Evolutionary conservation across 2,113 vertebrate species (phyloP).

Genomic region (Clarias gariepinus): DNA sequence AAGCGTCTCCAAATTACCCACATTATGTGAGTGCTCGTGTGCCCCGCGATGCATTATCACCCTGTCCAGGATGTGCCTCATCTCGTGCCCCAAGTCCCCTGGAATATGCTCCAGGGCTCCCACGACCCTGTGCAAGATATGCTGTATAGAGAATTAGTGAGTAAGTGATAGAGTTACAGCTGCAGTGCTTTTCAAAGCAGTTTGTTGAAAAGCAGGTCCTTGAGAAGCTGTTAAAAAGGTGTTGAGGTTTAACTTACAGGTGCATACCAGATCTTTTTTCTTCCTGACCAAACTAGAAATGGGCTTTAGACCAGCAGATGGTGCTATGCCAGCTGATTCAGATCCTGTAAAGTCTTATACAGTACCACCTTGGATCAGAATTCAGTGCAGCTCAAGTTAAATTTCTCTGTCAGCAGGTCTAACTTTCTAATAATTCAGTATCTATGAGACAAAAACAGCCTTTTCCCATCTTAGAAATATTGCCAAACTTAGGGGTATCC

Average conservation of each 20-base stretch:
- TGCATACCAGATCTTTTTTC: background rate
- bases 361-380: background rate
- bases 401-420: background rate
- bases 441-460: background rate
- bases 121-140: too few relatives aligned
- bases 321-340: background rate
- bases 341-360: background rate
- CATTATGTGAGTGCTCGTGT: too few relatives aligned
- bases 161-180: too few relatives aligned
- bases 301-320: constrained; percentile 21
- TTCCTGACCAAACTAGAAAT: background rate
- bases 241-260: background rate
- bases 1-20: too few relatives aligned
- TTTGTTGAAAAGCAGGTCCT: too few relatives aligned
- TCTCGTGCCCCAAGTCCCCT: too few relatives aligned
- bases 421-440: background rate
- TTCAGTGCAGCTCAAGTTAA: background rate
- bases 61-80: too few relatives aligned
- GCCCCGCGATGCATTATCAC: too few relatives aligned
- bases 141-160: too few relatives aligned
- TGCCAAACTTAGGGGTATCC: too few relatives aligned
- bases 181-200: background rate
- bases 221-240: background rate
- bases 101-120: too few relatives aligned
- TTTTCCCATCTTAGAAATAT: too few relatives aligned